A percentile compares a stretch with the other conserved stretches of the same genome.
phyloP scores from a whole-genome alignment of 2,113 vertebrate species.

The Coregonus clupeaformis region DNA sequence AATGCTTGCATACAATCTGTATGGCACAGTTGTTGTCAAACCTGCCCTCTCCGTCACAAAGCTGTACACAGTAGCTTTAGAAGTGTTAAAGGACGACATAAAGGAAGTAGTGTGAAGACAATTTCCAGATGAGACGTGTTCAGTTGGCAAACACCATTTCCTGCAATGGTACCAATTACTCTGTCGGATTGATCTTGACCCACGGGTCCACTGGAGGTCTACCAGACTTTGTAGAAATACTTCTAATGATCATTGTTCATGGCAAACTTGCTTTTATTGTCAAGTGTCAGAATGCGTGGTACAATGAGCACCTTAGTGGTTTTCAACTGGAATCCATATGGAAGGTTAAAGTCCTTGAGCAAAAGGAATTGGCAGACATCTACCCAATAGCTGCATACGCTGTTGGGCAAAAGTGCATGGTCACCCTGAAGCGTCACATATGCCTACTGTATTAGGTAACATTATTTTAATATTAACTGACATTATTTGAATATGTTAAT shows the following conservation, averaged over 20 bases:
- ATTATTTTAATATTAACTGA: no score
- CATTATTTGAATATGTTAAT: no score
- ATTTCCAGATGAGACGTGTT: constrained; percentile 1
- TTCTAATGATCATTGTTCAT: constrained; percentile 22
- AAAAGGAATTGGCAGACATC: constrained; percentile 21
- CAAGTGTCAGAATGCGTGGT: constrained; percentile 34
- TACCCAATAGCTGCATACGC: constrained; percentile 21
- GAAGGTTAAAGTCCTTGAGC: constrained; percentile 14
- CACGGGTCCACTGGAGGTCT: constrained; percentile 24
- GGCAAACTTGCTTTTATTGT: constrained; percentile 21
- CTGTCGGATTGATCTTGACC: constrained; percentile 35
- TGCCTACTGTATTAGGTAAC: no score
- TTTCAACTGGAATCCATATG: constrained; percentile 34
- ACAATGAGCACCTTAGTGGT: constrained; percentile 28
- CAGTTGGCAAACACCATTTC: constrained; percentile 17
- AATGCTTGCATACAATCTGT: no score
- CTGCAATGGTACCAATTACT: constrained; percentile 29
- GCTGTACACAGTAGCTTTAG: no score
- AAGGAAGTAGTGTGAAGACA: not conserved
- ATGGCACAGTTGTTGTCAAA: no score
- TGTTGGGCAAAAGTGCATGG: constrained; percentile 17
- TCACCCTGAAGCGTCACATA: constrained; percentile 23
- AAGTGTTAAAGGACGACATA: constrained; percentile 9
- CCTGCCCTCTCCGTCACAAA: no score
- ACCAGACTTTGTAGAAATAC: constrained; percentile 19